Conservation (phyloP, 2,797 vertebrate species). For the Danio tinwini region DNA sequence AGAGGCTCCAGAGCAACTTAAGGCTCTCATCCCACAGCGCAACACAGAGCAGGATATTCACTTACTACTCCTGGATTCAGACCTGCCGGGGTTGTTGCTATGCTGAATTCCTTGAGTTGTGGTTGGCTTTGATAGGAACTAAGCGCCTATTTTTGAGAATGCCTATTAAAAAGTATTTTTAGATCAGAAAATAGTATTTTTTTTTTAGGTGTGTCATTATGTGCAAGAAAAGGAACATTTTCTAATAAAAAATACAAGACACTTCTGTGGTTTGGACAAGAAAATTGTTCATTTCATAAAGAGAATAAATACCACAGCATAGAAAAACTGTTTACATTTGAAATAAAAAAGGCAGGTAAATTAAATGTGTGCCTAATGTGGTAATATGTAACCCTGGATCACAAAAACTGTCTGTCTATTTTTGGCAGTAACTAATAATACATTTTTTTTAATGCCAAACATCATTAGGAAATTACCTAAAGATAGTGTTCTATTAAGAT, state of each 20-base stretch:
- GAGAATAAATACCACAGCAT: not conserved
- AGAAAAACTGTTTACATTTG: not conserved
- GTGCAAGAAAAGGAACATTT: not conserved
- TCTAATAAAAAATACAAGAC: not conserved
- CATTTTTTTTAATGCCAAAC: too few relatives aligned
- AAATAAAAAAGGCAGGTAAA: not conserved
- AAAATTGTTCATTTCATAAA: not conserved
- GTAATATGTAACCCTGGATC: too few relatives aligned
- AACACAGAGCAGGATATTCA: constrained; percentile 41
- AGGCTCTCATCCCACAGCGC: constrained; percentile 56
- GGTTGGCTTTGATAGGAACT: constrained; percentile 37
- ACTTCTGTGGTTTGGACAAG: not conserved
- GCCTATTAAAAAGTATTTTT: constrained; percentile 33
- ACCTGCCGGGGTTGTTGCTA: constrained; percentile 33
- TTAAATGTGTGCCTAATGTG: not conserved
- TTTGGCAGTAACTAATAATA: too few relatives aligned
- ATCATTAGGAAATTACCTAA: too few relatives aligned
- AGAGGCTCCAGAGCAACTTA: constrained; percentile 52
- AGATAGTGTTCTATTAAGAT: too few relatives aligned
- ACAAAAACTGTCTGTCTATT: too few relatives aligned
- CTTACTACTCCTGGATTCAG: constrained; percentile 27
- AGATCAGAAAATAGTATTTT: constrained; percentile 12
- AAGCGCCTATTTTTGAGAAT: constrained; percentile 45
- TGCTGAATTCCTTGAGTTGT: constrained; percentile 29
- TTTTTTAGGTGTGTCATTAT: not conserved